Evolutionary conservation across 2,113 vertebrate genomes (phyloP).

Genomic region (Cisticola juncidis): DNA sequence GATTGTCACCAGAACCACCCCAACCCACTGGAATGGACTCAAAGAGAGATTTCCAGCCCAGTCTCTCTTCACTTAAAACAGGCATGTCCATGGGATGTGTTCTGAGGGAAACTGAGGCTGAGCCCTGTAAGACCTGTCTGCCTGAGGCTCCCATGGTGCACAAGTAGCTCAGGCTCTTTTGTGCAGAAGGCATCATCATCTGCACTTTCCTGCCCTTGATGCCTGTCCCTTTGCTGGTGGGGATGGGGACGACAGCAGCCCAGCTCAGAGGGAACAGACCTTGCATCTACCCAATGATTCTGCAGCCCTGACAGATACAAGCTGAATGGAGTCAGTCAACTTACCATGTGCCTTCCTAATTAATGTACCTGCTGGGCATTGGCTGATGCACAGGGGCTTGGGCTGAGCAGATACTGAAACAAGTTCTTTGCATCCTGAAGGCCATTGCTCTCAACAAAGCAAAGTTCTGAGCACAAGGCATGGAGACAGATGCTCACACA

Average conservation of each 20-base stretch:
- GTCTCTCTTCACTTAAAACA: not conserved
- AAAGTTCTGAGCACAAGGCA: not conserved
- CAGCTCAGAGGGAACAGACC: not conserved
- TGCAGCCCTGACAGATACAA: not conserved
- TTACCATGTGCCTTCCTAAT: not conserved
- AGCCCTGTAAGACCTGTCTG: not conserved
- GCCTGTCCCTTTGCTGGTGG: not conserved
- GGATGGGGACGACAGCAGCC: not conserved
- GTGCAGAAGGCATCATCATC: not conserved
- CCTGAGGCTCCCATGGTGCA: not conserved
- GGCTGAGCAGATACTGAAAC: not conserved
- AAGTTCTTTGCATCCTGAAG: not conserved
- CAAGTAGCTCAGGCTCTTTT: not conserved
- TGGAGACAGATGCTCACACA: not conserved
- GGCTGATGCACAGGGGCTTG: not conserved
- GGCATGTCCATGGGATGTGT: not conserved
- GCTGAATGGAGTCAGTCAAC: not conserved
- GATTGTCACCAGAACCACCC: not conserved
- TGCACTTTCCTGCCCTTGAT: not conserved
- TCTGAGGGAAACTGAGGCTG: not conserved
- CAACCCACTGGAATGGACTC: not conserved
- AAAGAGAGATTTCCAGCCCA: not conserved
- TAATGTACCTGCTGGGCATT: not conserved
- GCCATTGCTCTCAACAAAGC: fast-evolving
- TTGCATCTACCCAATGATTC: not conserved